phyloP scores from a whole-genome alignment of 2,888 invertebrate species.

The Beris chalybata region DNA sequence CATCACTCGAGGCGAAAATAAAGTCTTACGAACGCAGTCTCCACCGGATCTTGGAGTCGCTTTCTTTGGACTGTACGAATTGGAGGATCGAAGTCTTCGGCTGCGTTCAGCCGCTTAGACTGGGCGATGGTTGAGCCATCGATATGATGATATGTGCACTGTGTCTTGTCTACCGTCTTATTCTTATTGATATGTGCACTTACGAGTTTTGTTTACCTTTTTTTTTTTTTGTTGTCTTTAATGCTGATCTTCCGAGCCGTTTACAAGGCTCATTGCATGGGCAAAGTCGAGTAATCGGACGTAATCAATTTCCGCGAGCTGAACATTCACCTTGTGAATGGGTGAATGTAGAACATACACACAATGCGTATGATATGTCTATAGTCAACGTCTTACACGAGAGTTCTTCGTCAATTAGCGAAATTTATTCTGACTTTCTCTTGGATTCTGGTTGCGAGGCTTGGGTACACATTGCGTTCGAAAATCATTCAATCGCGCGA shows the following conservation, averaged over 20 bases:
- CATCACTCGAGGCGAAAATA: slow-evolving; percentile 37
- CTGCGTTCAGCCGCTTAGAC: not conserved
- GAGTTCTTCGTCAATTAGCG: slow-evolving; percentile 44
- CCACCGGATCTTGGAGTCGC: slow-evolving; percentile 17
- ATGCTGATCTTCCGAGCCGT: not conserved
- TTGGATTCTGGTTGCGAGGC: slow-evolving; percentile 5
- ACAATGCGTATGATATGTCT: not conserved
- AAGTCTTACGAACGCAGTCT: not conserved
- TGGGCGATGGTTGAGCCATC: not conserved
- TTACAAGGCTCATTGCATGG: not conserved
- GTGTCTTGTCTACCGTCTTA: not conserved
- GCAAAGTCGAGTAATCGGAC: slow-evolving; percentile 25
- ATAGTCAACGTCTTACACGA: slow-evolving; percentile 33
- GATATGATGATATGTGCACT: not conserved
- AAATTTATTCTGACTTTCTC: slow-evolving; percentile 42
- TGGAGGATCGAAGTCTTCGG: slow-evolving; percentile 10
- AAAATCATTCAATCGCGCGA: no score
- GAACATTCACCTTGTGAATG: slow-evolving; percentile 26
- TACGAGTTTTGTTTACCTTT: slow-evolving; percentile 4
- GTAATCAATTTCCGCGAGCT: slow-evolving; percentile 33
- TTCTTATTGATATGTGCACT: not conserved
- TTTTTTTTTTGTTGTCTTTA: slow-evolving; percentile 27
- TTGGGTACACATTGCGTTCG: no score
- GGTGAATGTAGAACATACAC: not conserved
- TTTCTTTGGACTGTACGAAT: slow-evolving; percentile 14